phyloP scores from a whole-genome alignment of 2,888 invertebrate species.

The Tachina grossa region DNA sequence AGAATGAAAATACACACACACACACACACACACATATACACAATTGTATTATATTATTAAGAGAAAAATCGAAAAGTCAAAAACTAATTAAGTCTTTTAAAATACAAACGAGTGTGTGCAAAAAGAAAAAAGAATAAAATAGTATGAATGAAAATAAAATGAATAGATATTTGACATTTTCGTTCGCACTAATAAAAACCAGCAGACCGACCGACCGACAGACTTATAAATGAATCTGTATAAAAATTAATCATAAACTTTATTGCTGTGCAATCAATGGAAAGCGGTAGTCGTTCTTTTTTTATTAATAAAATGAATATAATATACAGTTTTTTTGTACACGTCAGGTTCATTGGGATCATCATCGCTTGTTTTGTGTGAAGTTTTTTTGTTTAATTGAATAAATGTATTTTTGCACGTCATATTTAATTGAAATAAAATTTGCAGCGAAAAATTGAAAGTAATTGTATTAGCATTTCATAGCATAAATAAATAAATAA shows the following conservation, averaged over 20 bases:
- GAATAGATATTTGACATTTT: constrained; percentile 35
- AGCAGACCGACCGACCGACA: neutral
- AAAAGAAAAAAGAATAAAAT: constrained; percentile 16
- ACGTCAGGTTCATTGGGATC: constrained; percentile 65
- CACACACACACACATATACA: neutral
- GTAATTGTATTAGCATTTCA: neutral
- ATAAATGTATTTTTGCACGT: constrained; percentile 40
- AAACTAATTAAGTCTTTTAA: constrained; percentile 66
- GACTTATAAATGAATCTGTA: constrained; percentile 22
- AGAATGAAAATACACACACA: constrained; percentile 13
- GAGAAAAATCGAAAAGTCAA: constrained; percentile 63
- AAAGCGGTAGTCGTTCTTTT: constrained; percentile 38
- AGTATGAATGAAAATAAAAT: constrained; percentile 46
- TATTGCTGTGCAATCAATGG: constrained; percentile 21
- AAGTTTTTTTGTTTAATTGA: constrained; percentile 34
- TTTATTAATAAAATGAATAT: neutral
- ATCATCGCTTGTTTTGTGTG: constrained; percentile 32
- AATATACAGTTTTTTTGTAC: constrained; percentile 11
- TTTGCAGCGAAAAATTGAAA: neutral
- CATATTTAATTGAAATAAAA: constrained; percentile 14
- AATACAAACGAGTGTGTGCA: constrained; percentile 18
- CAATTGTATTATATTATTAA: constrained; percentile 36
- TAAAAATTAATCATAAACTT: constrained; percentile 45
- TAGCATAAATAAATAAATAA: constrained; percentile 1
- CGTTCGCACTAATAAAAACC: constrained; percentile 45